Evolutionary conservation across 2,797 vertebrate genomes (phyloP).

Genomic region (Orientallactaga sibirica): DNA sequence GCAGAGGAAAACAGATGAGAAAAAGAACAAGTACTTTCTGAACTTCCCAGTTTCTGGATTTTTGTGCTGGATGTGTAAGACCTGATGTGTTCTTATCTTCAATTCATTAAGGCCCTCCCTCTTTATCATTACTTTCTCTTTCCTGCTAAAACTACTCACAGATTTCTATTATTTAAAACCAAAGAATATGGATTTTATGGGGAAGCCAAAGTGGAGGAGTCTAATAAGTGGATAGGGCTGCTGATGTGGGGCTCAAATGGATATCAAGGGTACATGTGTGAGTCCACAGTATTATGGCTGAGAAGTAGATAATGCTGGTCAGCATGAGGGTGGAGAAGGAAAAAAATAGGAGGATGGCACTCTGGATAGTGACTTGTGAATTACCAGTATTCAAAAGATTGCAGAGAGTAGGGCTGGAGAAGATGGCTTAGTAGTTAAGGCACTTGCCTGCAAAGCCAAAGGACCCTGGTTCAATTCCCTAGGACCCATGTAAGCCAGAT

Average conservation of each 20-base stretch:
- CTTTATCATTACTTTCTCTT: slow-evolving; percentile 4
- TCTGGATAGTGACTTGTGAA: neutral
- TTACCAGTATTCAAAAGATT: neutral
- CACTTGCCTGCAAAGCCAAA: too few relatives aligned
- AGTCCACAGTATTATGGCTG: neutral
- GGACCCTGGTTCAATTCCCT: too few relatives aligned
- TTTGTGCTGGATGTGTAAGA: neutral
- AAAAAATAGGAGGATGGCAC: neutral
- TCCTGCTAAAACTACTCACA: slow-evolving; percentile 10
- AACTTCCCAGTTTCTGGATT: neutral
- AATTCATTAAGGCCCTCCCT: neutral
- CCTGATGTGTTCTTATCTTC: neutral
- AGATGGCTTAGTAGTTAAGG: too few relatives aligned
- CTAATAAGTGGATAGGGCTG: neutral
- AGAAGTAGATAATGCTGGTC: neutral
- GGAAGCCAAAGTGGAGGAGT: neutral
- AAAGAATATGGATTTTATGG: neutral
- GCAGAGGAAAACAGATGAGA: neutral
- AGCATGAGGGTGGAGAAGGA: neutral
- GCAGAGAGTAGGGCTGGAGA: neutral
- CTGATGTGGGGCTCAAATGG: neutral
- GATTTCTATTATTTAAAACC: neutral
- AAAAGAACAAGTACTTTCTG: neutral
- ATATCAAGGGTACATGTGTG: neutral
- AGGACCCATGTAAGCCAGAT: too few relatives aligned